phyloP scores from a whole-genome alignment of 2,888 invertebrate genomes.

The Pseudococcus longispinus region DNA sequence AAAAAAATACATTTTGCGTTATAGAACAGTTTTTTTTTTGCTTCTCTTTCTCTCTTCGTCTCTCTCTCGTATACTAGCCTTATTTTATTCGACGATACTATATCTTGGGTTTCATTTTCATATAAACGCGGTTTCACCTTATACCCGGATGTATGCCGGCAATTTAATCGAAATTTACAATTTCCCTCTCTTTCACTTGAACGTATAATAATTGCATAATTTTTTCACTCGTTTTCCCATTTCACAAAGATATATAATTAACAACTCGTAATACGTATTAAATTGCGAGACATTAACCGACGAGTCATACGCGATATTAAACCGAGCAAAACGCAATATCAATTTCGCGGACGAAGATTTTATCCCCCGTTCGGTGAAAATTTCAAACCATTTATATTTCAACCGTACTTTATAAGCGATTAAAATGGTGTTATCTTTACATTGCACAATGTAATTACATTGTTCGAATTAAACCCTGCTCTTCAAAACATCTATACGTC shows the following conservation, averaged over 20 bases:
- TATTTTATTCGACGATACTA: background rate
- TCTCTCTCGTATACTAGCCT: background rate
- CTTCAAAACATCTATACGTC: background rate
- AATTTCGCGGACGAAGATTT: background rate
- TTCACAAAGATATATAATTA: background rate
- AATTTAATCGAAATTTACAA: background rate
- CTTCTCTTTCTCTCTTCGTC: no score
- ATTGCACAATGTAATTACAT: slow-evolving; percentile 10
- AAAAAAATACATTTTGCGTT: slow-evolving; percentile 3
- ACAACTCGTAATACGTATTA: background rate
- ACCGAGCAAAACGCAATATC: background rate
- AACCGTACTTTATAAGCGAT: background rate
- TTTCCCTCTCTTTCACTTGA: background rate
- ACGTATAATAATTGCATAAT: background rate
- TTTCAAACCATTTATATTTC: background rate
- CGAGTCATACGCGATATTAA: background rate
- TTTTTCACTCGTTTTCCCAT: background rate
- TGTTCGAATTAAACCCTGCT: background rate
- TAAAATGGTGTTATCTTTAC: background rate
- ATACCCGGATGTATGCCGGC: background rate
- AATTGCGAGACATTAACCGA: slow-evolving; percentile 1
- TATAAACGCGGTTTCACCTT: background rate
- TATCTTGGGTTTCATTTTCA: background rate
- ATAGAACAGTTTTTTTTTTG: background rate
- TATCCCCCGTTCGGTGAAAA: background rate